These are phyloP conservation scores for Oceanites oceanicus DNA, from an alignment of 2,113 vertebrate species.

Conservation along the genomic window DNA sequence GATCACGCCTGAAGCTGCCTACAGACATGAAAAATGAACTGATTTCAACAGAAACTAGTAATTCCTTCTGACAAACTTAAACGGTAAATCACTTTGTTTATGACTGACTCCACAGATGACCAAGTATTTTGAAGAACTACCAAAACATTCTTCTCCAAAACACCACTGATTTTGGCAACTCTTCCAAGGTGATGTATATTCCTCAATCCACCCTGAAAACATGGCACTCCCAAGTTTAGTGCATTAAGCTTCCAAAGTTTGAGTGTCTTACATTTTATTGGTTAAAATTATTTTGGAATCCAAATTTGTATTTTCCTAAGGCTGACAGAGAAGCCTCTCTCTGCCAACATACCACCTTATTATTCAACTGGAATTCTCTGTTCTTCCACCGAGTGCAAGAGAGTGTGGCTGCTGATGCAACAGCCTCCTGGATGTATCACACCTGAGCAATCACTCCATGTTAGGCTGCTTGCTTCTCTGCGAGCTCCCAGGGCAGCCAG, in stretches of 20 bases:
- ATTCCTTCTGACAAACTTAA: not conserved
- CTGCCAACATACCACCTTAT: not conserved
- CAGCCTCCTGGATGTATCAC: not conserved
- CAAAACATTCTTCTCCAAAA: not conserved
- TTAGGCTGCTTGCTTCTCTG: not conserved
- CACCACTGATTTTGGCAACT: not conserved
- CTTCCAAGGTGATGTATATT: not conserved
- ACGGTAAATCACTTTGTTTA: not conserved
- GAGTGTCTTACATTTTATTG: not conserved
- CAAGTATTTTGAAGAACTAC: not conserved
- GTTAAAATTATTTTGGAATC: not conserved
- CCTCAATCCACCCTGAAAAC: not conserved
- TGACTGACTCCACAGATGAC: not conserved
- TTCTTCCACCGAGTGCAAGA: not conserved
- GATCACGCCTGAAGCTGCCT: accelerated
- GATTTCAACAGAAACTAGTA: not conserved
- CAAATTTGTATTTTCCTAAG: not conserved
- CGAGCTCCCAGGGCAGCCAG: not conserved
- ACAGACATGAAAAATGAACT: not conserved
- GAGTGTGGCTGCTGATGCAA: not conserved
- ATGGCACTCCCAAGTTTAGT: not conserved
- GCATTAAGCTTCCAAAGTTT: not conserved
- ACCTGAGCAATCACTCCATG: not conserved
- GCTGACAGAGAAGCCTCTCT: not conserved
- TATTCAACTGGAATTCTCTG: not conserved